Percentiles rank a stretch among this genome's conserved stretches.
phyloP scores from a whole-genome alignment of 2,797 vertebrate species.

The Stomatorhinus walkeri region DNA sequence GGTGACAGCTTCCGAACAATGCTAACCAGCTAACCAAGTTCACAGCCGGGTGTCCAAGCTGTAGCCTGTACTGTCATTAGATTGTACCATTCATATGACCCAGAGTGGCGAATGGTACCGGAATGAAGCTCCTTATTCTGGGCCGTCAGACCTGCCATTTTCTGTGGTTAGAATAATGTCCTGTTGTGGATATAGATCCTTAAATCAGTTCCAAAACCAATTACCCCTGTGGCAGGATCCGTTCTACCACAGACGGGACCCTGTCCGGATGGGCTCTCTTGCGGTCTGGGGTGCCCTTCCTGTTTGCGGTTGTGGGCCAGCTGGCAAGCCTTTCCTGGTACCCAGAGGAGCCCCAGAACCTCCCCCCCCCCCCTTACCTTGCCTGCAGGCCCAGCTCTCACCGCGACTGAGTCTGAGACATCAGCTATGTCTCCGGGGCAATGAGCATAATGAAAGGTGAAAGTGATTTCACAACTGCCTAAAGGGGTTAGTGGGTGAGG shows the following conservation, averaged over 20 bases:
- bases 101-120: neutral
- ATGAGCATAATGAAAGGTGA: constrained; percentile 45
- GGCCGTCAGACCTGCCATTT: neutral
- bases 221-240: neutral
- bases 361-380: neutral
- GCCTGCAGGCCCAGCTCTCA: constrained; percentile 20
- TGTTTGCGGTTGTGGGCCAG: neutral
- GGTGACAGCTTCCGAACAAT: neutral
- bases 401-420: constrained; percentile 23
- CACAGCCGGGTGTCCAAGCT: neutral
- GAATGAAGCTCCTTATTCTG: neutral
- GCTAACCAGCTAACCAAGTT: neutral
- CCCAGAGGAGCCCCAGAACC: neutral
- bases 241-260: neutral
- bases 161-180: neutral
- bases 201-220: neutral
- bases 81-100: neutral
- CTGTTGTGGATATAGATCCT: neutral
- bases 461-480: constrained; percentile 30
- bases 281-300: neutral
- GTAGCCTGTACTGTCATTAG: neutral
- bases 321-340: neutral
- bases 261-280: neutral
- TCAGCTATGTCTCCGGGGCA: constrained; percentile 26
- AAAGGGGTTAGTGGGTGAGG: constrained; percentile 1